Percentiles rank a stretch among this genome's conserved stretches.
Evolutionary conservation across 2,113 vertebrate species (phyloP).

Genomic region (Psilopsiagon aurifrons): DNA sequence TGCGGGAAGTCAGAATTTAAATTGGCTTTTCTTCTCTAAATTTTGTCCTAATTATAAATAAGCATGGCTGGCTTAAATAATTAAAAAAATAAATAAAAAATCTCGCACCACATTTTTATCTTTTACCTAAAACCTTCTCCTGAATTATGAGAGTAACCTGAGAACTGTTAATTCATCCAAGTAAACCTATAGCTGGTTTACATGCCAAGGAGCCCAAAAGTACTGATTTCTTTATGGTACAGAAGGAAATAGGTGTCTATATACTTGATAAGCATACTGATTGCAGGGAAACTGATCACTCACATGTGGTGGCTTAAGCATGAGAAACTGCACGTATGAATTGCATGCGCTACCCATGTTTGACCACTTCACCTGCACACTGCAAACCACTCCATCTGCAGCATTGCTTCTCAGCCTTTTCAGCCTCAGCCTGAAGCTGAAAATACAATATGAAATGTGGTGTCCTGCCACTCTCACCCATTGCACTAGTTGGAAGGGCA

Average conservation of each 20-base stretch:
- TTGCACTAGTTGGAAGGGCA: neutral
- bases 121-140: neutral
- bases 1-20: conserved; percentile 64
- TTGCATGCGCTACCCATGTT: accelerated
- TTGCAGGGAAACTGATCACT: neutral
- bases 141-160: neutral
- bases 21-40: conserved; percentile 55
- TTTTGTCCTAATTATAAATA: conserved; percentile 64
- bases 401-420: neutral
- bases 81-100: neutral
- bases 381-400: neutral
- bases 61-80: conserved; percentile 5
- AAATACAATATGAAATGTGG: neutral
- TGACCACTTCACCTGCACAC: neutral
- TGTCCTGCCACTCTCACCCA: neutral
- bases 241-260: neutral
- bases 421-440: neutral
- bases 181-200: neutral
- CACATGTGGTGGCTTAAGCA: neutral
- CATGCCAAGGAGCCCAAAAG: neutral
- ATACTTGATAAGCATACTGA: neutral
- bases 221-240: neutral
- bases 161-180: neutral
- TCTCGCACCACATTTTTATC: conserved; percentile 42
- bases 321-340: neutral